A percentile compares a stretch with the other conserved stretches of the same genome.
phyloP scores from a whole-genome alignment of 2,113 vertebrate species.

The Pedionomus torquatus region DNA sequence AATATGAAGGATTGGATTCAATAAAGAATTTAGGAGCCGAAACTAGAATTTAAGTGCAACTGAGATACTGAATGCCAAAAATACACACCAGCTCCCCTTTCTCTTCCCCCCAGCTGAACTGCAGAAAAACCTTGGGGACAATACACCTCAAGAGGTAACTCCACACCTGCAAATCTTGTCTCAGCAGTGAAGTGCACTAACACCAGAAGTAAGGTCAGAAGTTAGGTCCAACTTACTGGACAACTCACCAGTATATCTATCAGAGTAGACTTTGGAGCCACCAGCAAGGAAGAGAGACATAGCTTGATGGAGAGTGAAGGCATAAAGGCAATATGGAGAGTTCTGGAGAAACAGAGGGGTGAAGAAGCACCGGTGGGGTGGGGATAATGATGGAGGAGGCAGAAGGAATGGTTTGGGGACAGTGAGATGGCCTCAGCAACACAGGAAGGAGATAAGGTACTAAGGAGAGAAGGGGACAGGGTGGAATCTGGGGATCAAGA shows the following conservation, averaged over 20 bases:
- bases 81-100: neutral
- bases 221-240: neutral
- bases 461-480: neutral
- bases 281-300: neutral
- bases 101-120: neutral
- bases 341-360: neutral
- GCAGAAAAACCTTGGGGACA: neutral
- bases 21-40: neutral
- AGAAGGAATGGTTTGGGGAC: neutral
- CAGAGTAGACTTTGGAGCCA: neutral
- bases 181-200: neutral
- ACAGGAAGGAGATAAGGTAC: neutral
- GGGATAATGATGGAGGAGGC: neutral
- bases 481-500: neutral
- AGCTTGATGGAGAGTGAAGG: neutral
- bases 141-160: neutral
- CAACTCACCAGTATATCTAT: neutral
- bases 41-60: neutral
- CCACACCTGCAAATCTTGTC: neutral
- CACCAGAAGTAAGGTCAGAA: neutral
- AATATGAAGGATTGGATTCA: neutral
- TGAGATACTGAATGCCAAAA: neutral
- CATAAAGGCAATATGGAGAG: neutral
- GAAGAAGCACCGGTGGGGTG: neutral
- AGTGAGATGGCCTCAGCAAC: neutral